Percentiles rank a stretch among this genome's conserved stretches.
Evolutionary conservation across 2,888 invertebrate species (phyloP).

Genomic region (Eupelmus urozonus): DNA sequence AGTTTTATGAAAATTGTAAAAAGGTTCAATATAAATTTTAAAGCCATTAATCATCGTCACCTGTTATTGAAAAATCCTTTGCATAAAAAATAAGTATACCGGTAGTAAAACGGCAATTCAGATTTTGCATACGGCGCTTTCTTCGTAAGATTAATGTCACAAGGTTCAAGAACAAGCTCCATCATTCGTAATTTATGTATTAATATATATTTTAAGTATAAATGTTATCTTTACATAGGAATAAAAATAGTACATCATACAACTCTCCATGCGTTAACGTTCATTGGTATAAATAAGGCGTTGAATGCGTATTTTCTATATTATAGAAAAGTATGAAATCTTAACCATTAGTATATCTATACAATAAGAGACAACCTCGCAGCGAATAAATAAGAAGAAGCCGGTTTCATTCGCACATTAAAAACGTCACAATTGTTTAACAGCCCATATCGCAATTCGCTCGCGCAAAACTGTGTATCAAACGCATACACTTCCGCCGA

Average conservation of each 20-base stretch:
- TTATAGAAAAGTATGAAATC: slow-evolving; percentile 22
- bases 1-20: too few relatives aligned
- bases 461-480: background rate
- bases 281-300: slow-evolving; percentile 39
- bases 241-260: slow-evolving; percentile 47
- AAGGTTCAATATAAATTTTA: too few relatives aligned
- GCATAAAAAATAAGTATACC: too few relatives aligned
- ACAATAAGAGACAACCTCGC: slow-evolving; percentile 33
- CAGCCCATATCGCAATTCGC: slow-evolving; percentile 23
- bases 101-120: too few relatives aligned
- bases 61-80: too few relatives aligned
- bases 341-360: background rate
- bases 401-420: slow-evolving; percentile 39
- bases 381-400: slow-evolving; percentile 51
- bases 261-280: slow-evolving; percentile 38
- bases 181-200: background rate
- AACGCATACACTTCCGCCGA: slow-evolving; percentile 6
- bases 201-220: slow-evolving; percentile 39
- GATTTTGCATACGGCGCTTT: too few relatives aligned
- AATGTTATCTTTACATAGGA: slow-evolving; percentile 51
- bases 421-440: slow-evolving; percentile 19
- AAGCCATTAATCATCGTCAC: too few relatives aligned
- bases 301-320: slow-evolving; percentile 14
- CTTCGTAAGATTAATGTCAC: background rate
- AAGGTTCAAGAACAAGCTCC: background rate